Conservation (phyloP, 1,140 invertebrate genomes). For the Drosophila kepulauana region DNA sequence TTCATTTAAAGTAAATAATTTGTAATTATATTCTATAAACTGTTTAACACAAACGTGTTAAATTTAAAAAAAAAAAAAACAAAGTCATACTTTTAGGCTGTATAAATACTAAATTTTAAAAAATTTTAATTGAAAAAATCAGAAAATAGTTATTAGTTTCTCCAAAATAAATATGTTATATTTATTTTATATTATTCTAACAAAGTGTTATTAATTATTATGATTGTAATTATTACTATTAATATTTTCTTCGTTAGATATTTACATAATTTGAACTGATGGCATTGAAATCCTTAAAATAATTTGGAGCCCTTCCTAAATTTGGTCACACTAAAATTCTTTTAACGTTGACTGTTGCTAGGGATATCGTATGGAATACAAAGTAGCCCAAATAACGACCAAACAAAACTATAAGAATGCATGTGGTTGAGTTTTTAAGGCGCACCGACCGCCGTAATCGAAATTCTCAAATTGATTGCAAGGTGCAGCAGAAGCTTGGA, state of each 20-base stretch:
- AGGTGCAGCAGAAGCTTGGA: constrained; percentile 50
- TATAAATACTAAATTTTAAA: not conserved
- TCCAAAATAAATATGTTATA: no score
- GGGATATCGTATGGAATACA: not conserved
- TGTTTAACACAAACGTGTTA: not conserved
- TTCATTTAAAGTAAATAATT: not conserved
- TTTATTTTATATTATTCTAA: no score
- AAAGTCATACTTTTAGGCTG: constrained; percentile 22
- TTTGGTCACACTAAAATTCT: not conserved
- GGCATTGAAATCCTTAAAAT: not conserved
- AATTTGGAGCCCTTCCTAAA: not conserved
- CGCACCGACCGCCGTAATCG: constrained; percentile 61
- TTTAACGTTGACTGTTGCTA: constrained; percentile 7
- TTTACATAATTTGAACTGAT: not conserved
- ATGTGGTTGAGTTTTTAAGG: constrained; percentile 53
- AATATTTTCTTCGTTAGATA: no score
- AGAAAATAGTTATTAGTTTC: not conserved
- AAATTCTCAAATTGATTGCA: constrained; percentile 58
- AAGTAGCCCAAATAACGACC: not conserved
- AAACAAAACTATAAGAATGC: constrained; percentile 40
- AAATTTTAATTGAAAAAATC: no score
- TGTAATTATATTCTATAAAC: not conserved
- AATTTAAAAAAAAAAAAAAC: not conserved
- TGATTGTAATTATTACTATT: no score
- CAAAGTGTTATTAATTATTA: no score